phyloP scores from a whole-genome alignment of 2,888 invertebrate species.

The Thecophora atra region DNA sequence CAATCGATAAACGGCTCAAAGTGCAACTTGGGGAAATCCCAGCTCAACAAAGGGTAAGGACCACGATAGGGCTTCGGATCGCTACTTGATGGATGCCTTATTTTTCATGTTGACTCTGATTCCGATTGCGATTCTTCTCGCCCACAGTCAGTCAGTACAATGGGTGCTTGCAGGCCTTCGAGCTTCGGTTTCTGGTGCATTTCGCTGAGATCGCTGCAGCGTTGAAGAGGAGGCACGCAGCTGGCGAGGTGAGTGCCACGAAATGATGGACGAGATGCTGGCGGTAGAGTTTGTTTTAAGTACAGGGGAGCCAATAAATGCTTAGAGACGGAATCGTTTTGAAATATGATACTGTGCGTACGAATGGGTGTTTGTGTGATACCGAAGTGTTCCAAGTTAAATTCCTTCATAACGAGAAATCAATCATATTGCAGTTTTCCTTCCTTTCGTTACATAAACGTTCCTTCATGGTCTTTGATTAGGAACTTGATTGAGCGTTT shows the following conservation, averaged over 20 bases:
- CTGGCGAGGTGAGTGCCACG: conserved; percentile 61
- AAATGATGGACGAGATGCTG: neutral
- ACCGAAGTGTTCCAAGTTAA: no score
- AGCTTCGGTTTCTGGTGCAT: conserved; percentile 72
- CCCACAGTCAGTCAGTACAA: conserved; percentile 70
- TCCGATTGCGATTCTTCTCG: conserved; percentile 15
- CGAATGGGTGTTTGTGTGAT: no score
- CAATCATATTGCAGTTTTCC: no score
- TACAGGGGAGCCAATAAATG: no score
- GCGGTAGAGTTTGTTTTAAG: neutral
- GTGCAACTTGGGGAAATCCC: conserved; percentile 29
- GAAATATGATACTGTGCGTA: no score
- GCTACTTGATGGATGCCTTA: conserved; percentile 8
- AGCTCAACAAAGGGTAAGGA: conserved; percentile 38
- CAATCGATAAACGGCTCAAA: conserved; percentile 40
- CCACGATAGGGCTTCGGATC: neutral
- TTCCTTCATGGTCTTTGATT: no score
- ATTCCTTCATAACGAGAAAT: no score
- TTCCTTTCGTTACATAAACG: no score
- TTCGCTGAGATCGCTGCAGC: conserved; percentile 70
- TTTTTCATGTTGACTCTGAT: conserved; percentile 20
- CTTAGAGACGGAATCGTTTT: no score
- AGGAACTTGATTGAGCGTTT: no score
- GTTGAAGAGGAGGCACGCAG: conserved; percentile 67
- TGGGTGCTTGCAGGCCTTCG: conserved; percentile 72